Evolutionary conservation across 2,888 invertebrate genomes (phyloP), one percentile per base, ranked within the genome.

Genomic region (Balanococcus diminutus): DNA sequence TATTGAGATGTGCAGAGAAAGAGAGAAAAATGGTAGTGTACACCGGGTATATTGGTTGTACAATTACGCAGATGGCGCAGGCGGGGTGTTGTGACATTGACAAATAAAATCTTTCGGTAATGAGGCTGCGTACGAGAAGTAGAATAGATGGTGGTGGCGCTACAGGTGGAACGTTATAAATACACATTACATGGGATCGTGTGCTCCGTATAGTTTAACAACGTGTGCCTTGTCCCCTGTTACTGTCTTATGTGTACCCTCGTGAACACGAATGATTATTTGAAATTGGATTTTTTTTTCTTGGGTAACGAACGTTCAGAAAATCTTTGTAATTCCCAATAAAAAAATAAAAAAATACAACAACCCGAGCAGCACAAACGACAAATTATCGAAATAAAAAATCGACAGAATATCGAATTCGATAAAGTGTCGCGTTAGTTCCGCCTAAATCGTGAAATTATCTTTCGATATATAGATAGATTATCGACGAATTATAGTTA

Each of bases 101-200:
- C 61, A 67, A 67, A 67, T 67, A 67, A 67, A 67, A 67, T 67
- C 61, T 67, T 11, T 67, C n/a, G n/a, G 61, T 67, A 67, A 67
- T 67, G 61, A 67, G 61, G 61, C 61, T 51, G 51, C 19, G 51
- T 51, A 51, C 8, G 9, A 25, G n/a, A n/a, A n/a, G n/a, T n/a
- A n/a, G n/a, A n/a, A n/a, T n/a, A n/a, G 61, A 22, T 28, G 8
- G 51, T 9, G 51, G 28, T 25, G 61, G 61, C 61, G 61, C 61
- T 67, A 67, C 61, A 67, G 61, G 61, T 67, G 61, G 28, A 67
- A 67, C 25, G 22, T 56, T 25, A 28, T 25, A 25, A 61, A 61
- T 61, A 28, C n/a, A 36, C 4, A 36, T 5, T n/a, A 19, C 11
- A 22, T 2, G 9, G n/a, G 61, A 67, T 67, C 61, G 61, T 19